phyloP scores from a whole-genome alignment of 2,113 vertebrate genomes.

The Bujurquina vittata region DNA sequence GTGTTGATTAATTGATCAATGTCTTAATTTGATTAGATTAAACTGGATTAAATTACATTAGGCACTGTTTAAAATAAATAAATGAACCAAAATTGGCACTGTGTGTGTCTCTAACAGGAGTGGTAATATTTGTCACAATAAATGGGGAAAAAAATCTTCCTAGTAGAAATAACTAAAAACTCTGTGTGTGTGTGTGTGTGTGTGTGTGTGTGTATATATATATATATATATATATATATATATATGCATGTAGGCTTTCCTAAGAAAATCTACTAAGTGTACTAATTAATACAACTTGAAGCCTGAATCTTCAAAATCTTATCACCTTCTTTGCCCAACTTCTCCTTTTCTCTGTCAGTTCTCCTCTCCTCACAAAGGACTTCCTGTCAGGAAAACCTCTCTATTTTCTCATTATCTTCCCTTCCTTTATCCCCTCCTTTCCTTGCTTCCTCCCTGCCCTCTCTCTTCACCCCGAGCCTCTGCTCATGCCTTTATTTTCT shows the following conservation, averaged over 20 bases:
- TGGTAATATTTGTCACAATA: neutral
- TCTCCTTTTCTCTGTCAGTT: neutral
- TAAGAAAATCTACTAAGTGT: neutral
- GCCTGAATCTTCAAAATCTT: neutral
- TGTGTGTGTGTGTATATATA: too few relatives aligned
- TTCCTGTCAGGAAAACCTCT: neutral
- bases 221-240: too few relatives aligned
- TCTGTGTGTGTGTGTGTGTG: too few relatives aligned
- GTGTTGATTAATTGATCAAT: neutral
- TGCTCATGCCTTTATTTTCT: constrained; percentile 18
- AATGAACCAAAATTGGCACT: neutral
- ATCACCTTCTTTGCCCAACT: neutral
- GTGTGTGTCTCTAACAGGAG: neutral
- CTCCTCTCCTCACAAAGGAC: neutral
- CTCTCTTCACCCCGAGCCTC: neutral
- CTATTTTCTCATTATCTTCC: neutral
- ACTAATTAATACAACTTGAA: neutral
- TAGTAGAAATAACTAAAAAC: neutral
- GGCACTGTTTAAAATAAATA: neutral
- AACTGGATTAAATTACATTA: neutral
- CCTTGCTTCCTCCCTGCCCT: constrained; percentile 4
- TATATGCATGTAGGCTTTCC: neutral
- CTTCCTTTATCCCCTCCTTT: neutral
- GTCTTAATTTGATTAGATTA: neutral
- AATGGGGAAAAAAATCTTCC: neutral